Evolutionary conservation across 2,113 vertebrate species (phyloP).

Genomic region (Forbesichthys agassizii): DNA sequence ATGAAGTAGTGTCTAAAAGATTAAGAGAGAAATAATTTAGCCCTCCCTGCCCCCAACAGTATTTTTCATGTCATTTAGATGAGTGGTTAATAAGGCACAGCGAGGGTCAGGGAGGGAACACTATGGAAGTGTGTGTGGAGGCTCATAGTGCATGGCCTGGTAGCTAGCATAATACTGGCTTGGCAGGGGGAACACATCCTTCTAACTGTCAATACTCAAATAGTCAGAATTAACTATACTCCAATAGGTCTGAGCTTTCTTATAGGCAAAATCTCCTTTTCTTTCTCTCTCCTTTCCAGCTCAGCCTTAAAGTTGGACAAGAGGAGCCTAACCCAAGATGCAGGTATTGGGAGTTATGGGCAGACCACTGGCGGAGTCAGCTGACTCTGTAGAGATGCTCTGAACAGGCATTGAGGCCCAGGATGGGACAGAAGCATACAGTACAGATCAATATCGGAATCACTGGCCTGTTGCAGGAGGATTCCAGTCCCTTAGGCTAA

Average conservation of each 20-base stretch:
- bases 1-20: slow-evolving; percentile 71
- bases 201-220: slow-evolving; percentile 80
- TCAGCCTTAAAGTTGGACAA: slow-evolving; percentile 48
- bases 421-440: background rate
- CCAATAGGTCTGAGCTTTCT: slow-evolving; percentile 68
- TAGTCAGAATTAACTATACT: slow-evolving; percentile 75
- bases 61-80: slow-evolving; percentile 82
- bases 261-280: slow-evolving; percentile 68
- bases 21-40: slow-evolving; percentile 75
- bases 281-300: slow-evolving; percentile 49
- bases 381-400: slow-evolving; percentile 1
- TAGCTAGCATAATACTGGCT: slow-evolving; percentile 59
- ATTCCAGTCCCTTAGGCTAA: slow-evolving; percentile 46
- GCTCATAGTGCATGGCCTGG: slow-evolving; percentile 14
- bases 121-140: background rate
- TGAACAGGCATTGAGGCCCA: slow-evolving; percentile 17
- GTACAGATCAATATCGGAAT: slow-evolving; percentile 42
- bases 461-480: slow-evolving; percentile 45
- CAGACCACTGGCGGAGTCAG: slow-evolving; percentile 48
- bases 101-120: slow-evolving; percentile 61
- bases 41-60: slow-evolving; percentile 50
- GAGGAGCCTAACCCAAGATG: slow-evolving; percentile 34
- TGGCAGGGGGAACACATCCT: slow-evolving; percentile 71
- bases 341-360: slow-evolving; percentile 34
- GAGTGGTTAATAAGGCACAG: slow-evolving; percentile 83